Percentiles rank a stretch among this genome's conserved stretches.
phyloP scores from a whole-genome alignment of 2,888 invertebrate species.

The Entomobrya multifasciata region DNA sequence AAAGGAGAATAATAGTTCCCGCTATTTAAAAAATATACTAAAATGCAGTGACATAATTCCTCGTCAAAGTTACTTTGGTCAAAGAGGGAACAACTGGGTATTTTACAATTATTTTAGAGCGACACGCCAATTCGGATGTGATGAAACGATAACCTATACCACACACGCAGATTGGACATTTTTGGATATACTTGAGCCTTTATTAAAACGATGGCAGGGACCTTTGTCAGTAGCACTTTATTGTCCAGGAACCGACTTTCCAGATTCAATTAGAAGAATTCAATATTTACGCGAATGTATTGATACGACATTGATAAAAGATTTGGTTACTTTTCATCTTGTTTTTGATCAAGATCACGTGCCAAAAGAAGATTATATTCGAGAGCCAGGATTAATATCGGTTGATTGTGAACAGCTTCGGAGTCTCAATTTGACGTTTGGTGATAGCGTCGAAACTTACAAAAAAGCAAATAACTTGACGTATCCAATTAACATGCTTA shows the following conservation, averaged over 20 bases:
- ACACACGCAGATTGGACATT: slow-evolving; percentile 96
- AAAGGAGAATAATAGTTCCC: too few relatives aligned
- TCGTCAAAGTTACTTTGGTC: slow-evolving; percentile 85
- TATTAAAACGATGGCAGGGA: slow-evolving; percentile 93
- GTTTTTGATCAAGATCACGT: slow-evolving; percentile 94
- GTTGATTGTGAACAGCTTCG: too few relatives aligned
- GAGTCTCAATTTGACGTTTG: too few relatives aligned
- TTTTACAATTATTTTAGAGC: slow-evolving; percentile 92
- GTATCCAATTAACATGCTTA: slow-evolving; percentile 94
- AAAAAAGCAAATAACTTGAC: slow-evolving; percentile 90
- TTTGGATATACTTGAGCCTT: slow-evolving; percentile 92
- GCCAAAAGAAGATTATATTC: slow-evolving; percentile 82
- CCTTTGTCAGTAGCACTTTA: slow-evolving; percentile 93
- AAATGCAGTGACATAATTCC: too few relatives aligned
- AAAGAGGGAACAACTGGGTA: slow-evolving; percentile 93
- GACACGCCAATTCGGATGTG: slow-evolving; percentile 86
- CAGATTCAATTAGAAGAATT: slow-evolving; percentile 89
- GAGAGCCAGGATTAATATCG: slow-evolving; percentile 50
- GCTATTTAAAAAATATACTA: too few relatives aligned
- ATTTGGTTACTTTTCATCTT: slow-evolving; percentile 93
- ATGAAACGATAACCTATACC: slow-evolving; percentile 93
- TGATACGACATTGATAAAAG: slow-evolving; percentile 85
- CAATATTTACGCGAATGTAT: slow-evolving; percentile 90
- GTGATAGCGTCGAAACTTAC: slow-evolving; percentile 84
- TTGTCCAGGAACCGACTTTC: slow-evolving; percentile 92